These are phyloP conservation scores for mouse (Mus musculus) DNA, from an alignment of 2,113 vertebrate genomes.

Conservation along the genomic window DNA sequence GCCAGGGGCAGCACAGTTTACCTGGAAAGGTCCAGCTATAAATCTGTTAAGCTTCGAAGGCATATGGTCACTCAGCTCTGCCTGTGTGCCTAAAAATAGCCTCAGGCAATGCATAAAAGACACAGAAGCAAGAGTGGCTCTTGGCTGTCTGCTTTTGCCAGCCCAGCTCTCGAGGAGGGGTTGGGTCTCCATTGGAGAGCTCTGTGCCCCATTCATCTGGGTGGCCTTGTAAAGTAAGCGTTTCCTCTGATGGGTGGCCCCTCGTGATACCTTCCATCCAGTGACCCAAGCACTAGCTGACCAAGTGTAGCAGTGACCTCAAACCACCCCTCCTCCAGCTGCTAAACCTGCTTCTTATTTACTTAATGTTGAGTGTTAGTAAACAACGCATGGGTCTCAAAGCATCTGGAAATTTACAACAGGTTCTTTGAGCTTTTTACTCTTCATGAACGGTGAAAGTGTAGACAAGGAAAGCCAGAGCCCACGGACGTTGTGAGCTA, in stretches of 20 bases:
- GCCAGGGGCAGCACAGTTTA: neutral
- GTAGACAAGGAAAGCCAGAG: neutral
- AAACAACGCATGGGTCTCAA: constrained; percentile 50
- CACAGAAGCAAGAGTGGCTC: no score
- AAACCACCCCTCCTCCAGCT: constrained; percentile 43
- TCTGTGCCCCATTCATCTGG: neutral
- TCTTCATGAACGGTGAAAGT: constrained; percentile 25
- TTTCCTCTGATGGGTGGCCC: neutral
- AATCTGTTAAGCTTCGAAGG: neutral
- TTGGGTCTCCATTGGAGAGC: neutral
- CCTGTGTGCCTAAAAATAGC: neutral
- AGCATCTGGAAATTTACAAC: constrained; percentile 63
- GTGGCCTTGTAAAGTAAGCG: neutral
- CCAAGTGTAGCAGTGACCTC: constrained; percentile 46
- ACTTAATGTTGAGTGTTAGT: constrained; percentile 62
- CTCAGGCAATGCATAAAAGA: neutral
- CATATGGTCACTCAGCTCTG: neutral
- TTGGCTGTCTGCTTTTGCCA: accelerated
- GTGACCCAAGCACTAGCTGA: constrained; percentile 45
- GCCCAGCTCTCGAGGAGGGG: neutral
- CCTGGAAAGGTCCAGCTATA: neutral
- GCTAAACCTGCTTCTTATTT: constrained; percentile 8
- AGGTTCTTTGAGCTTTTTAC: constrained; percentile 33
- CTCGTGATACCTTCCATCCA: constrained; percentile 13
- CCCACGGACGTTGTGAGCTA: neutral